Evolutionary conservation across 2,113 vertebrate genomes (phyloP).

Genomic region (Chamaea fasciata): DNA sequence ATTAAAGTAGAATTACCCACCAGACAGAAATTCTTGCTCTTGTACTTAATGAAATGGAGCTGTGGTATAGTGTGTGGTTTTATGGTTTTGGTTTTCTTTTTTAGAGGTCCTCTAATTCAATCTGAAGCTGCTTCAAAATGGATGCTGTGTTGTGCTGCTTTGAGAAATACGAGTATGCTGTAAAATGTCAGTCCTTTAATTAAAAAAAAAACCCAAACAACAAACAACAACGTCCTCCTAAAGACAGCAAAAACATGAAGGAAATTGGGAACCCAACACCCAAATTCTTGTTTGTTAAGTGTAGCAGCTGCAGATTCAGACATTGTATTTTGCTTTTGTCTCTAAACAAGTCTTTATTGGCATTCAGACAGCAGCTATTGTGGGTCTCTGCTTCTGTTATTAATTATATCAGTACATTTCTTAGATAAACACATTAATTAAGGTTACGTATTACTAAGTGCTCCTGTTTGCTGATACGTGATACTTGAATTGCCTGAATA

Average conservation of each 20-base stretch:
- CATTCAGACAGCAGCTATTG: background rate
- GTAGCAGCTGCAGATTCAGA: background rate
- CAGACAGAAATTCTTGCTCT: background rate
- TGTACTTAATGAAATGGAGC: background rate
- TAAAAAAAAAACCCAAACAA: background rate
- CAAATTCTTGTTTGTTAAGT: background rate
- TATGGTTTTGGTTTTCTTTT: background rate
- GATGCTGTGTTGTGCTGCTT: background rate
- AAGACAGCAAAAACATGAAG: background rate
- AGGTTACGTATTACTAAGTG: background rate
- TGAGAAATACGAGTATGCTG: background rate
- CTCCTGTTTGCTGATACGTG: background rate
- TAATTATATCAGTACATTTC: background rate
- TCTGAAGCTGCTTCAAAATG: slow-evolving; percentile 2
- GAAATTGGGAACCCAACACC: background rate
- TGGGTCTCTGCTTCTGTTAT: background rate
- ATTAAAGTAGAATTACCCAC: background rate
- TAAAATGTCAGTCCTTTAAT: background rate
- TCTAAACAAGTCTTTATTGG: background rate
- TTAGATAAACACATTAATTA: background rate
- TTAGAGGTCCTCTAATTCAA: background rate
- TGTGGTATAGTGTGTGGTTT: background rate
- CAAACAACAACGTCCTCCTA: background rate
- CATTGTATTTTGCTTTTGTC: background rate
- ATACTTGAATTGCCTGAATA: background rate